Evolutionary conservation across 2,113 vertebrate species (phyloP), one percentile per base, ranked within the genome.

Genomic region (Aspidoscelis tigris): DNA sequence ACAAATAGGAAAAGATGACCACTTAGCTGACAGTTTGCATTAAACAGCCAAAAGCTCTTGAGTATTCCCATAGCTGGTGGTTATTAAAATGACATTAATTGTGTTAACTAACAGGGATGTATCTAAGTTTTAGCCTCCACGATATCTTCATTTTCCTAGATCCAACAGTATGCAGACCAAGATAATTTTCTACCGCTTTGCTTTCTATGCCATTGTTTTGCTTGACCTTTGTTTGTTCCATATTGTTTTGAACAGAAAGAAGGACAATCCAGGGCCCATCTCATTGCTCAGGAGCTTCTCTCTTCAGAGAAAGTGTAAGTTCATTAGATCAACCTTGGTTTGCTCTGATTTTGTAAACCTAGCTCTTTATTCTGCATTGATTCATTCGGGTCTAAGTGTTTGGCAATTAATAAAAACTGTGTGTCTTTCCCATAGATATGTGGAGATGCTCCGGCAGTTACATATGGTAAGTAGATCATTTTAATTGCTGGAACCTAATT

Each of bases 221-320:
- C 58, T 50, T 85, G 84, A 75, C 20, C 6, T 39, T 33, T 65
- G 26, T 81, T 61, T 64, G 0, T 90, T 90, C 47, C 14, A 0
- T 89, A 87, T 83, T 96, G 94, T 81, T 93, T 92, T 95, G 92
- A 55, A 58, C 95, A 98, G 98, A 97, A 96, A 93, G 97, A 98
- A 33, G 97, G 97, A 78, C 96, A 96, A 83, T 97, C 96, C 84
- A 96, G 97, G 93, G 97, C 97, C 66, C 95, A 96, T 68, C 94
- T 96, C 88, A 95, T 99, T 2, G 97, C 96, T 3, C 97, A 97
- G 92, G 97, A 98, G 33, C 93, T 99, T 88, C 88, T 97, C 92
- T 96, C 97, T 81, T 97, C 97, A 2, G 98, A 99, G 93, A 97
- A 96, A 97, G 61, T 26, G 98, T 99, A 93, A 98, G 98, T 97